Evolutionary conservation across 2,888 invertebrate genomes (phyloP), one percentile per base, ranked within the genome.

Genomic region (Crocallis elinguaria): DNA sequence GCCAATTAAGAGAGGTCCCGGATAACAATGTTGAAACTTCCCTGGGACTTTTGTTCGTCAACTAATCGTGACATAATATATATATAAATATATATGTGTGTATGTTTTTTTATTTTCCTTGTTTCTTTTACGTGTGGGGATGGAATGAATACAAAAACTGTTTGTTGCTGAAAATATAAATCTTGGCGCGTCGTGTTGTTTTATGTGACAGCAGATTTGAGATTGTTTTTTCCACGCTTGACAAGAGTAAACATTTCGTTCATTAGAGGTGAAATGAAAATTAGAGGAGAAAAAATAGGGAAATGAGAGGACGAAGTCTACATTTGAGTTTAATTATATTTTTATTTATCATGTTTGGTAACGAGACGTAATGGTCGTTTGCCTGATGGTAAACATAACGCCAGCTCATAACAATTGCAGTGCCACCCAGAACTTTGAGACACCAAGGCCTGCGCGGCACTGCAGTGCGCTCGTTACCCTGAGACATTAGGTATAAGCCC

Each of bases 11-110:
- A 66, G 64, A 66, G 67, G 67, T 67, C 70, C 56, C 65, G 64
- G 69, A 74, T 68, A 78, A 76, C 71, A 71, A 68, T 66, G 75
- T 71, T 75, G 71, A 69, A 79, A 77, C 71, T 79, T 76, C 69
- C 64, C 58, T 51, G 60, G 56, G 76, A 75, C 70, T 76, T 75
- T 75, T 73, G 75, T 75, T 75, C 70, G 67, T 73, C 74, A 71
- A 76, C 75, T 76, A 75, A 76, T 75, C 73, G 76, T 66, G 73
- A 75, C 75, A 69, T 69, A 64, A 61, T 68, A 65, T 62, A 72
- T 62, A 69, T 61, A 72, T 70, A 39, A 37, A 37, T 65, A 74
- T 62, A 66, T 69, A 59, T 23, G 11, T 32, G 12, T 48, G 2
- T 29, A 1, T 23, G 8, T 38, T 48, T 62, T 63, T 65, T 60